phyloP scores from a whole-genome alignment of 2,888 invertebrate species.

The Iphiclides podalirius region DNA sequence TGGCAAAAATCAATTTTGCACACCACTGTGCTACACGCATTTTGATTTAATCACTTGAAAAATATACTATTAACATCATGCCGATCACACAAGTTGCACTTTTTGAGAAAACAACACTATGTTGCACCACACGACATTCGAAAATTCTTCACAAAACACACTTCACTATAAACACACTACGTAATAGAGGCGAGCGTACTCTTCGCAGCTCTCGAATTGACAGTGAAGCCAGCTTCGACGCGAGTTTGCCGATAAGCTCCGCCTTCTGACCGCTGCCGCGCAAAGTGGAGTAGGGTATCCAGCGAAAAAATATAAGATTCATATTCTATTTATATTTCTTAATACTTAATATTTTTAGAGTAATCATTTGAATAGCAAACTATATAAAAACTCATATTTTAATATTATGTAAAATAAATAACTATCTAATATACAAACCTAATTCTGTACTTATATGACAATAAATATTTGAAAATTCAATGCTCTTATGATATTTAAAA shows the following conservation, averaged over 20 bases:
- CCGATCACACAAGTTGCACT: conserved; percentile 64
- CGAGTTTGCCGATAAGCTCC: conserved; percentile 80
- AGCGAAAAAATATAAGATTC: conserved; percentile 29
- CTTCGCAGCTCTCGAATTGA: conserved; percentile 79
- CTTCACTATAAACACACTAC: conserved; percentile 77
- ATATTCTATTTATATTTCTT: background rate
- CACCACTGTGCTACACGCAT: conserved; percentile 76
- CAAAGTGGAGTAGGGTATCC: conserved; percentile 74
- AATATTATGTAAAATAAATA: background rate
- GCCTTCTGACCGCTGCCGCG: conserved; percentile 81
- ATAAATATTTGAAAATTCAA: background rate
- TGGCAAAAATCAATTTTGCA: conserved; percentile 80
- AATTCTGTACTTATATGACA: background rate
- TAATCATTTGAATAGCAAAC: background rate
- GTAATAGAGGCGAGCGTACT: conserved; percentile 76
- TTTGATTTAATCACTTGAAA: conserved; percentile 67
- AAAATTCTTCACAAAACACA: conserved; percentile 75
- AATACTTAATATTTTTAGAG: background rate
- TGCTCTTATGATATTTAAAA: background rate
- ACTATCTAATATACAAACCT: no score
- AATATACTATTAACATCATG: conserved; percentile 64
- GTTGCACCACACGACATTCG: conserved; percentile 76
- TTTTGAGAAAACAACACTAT: conserved; percentile 64
- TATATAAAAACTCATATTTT: background rate
- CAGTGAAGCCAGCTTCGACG: conserved; percentile 76